Percentiles rank a stretch among this genome's conserved stretches.
Evolutionary conservation across 2,888 invertebrate genomes (phyloP).

Genomic region (Pyrochroa serraticornis): DNA sequence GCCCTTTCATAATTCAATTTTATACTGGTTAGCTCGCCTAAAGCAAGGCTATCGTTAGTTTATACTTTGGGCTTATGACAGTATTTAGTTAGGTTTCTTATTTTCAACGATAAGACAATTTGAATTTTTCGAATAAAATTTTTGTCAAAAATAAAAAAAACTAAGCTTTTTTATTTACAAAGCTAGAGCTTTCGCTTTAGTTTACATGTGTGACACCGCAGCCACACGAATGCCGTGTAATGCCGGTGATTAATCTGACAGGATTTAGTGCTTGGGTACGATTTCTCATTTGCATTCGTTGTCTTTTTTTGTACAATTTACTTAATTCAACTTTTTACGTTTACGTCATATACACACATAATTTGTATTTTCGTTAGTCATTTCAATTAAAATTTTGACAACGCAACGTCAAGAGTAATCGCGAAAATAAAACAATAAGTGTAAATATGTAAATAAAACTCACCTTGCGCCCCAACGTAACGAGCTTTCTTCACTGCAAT

Average conservation of each 20-base stretch:
- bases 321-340: conserved; percentile 8
- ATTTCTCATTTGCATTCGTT: conserved; percentile 19
- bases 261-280: conserved; percentile 17
- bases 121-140: too few species aligned
- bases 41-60: too few species aligned
- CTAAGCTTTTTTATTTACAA: too few species aligned
- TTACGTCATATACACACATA: not conserved
- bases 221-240: conserved; percentile 33
- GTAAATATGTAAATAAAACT: conserved; percentile 48
- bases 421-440: not conserved
- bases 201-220: conserved; percentile 31
- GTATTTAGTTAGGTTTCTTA: too few species aligned
- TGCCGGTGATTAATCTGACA: conserved; percentile 30
- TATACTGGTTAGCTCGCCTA: too few species aligned
- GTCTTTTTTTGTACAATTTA: conserved; percentile 13
- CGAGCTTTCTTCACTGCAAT: conserved; percentile 91
- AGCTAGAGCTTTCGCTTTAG: too few species aligned
- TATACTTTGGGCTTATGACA: too few species aligned
- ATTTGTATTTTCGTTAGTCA: not conserved
- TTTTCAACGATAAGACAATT: too few species aligned
- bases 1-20: too few species aligned
- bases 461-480: conserved; percentile 84
- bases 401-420: not conserved
- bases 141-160: too few species aligned
- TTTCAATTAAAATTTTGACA: conserved; percentile 1